Evolutionary conservation across 2,113 vertebrate species (phyloP), one percentile per base, ranked within the genome.

Genomic region (Microcebus lehilahytsara): DNA sequence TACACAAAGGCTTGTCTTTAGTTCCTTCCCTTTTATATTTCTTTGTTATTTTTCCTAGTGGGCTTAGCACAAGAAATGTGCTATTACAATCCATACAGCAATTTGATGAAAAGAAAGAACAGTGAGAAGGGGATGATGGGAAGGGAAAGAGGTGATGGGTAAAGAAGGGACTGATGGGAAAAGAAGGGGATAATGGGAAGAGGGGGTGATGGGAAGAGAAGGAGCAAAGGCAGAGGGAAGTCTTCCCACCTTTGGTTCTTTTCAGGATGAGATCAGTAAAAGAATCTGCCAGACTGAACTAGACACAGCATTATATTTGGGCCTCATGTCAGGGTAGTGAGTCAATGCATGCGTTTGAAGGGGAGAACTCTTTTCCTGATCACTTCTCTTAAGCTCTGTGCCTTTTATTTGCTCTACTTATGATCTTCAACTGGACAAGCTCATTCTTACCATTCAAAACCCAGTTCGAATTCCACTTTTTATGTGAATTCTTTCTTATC

Each of bases 101-200:
- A 78, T 40, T 78, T 74, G 32, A 88, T 49, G 32, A 37, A 40
- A 80, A 80, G 14, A 56, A 89, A 86, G 25, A 30, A 77, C 12
- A 72, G 12, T 80, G 19, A 58, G 56, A 64, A 89, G 9, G 5
- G 5, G 19, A 4, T 58, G 19, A 34, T 34, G n/a, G 51, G 37
- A 40, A 49, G 9, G 30, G 13, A 60, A 69, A 6, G 5, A 0
- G 32, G 22, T 7, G 27, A 46, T 22, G 6, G 10, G 34, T 22
- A 53, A 13, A 23, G 10, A 81, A 46, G 7, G 6, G 30, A 8
- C 16, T 66, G 9, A 74, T 9, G 64, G 9, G 27, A 56, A 77
- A 14, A 10, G 66, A 58, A 34, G 5, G 10, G 1, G 11, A 30
- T 58, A 17, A 49, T 83, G 6, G 30, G 37, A 66, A 66, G 80